Conservation (phyloP, 2,888 invertebrate genomes). For the Heliconius hortense region DNA sequence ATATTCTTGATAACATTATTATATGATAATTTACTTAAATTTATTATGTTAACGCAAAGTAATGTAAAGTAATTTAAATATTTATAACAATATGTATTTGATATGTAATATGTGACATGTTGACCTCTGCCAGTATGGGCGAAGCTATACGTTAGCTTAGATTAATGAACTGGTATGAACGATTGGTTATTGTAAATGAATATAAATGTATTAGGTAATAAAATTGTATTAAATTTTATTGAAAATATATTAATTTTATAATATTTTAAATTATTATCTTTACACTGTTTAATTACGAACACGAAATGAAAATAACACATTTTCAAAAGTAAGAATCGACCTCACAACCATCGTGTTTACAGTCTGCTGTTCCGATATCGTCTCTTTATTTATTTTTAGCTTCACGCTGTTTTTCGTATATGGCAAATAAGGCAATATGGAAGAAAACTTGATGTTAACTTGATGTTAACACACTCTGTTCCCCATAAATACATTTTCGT, state of each 20-base stretch:
- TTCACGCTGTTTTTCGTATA: too few relatives aligned
- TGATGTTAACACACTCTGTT: too few relatives aligned
- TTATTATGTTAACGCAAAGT: not conserved
- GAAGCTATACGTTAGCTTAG: not conserved
- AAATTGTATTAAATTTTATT: not conserved
- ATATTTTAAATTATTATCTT: not conserved
- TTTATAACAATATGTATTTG: not conserved
- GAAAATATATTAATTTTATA: not conserved
- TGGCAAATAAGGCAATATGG: too few relatives aligned
- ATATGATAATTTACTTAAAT: constrained; percentile 1
- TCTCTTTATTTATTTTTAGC: too few relatives aligned
- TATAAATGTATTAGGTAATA: not conserved
- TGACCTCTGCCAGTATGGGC: constrained; percentile 3
- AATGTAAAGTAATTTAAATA: constrained; percentile 9
- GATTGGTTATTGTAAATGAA: not conserved
- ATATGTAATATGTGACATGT: not conserved
- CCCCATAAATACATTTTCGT: too few relatives aligned
- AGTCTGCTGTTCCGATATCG: too few relatives aligned
- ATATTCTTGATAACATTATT: not conserved
- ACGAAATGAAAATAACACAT: too few relatives aligned
- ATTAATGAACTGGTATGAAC: constrained; percentile 8
- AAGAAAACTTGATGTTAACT: too few relatives aligned
- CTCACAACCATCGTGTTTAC: too few relatives aligned
- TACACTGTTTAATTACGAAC: not conserved
- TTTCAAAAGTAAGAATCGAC: too few relatives aligned